A percentile compares a stretch with the other conserved stretches of the same genome.
phyloP scores from a whole-genome alignment of 1,140 invertebrate species.

The Bombus cullumanus region DNA sequence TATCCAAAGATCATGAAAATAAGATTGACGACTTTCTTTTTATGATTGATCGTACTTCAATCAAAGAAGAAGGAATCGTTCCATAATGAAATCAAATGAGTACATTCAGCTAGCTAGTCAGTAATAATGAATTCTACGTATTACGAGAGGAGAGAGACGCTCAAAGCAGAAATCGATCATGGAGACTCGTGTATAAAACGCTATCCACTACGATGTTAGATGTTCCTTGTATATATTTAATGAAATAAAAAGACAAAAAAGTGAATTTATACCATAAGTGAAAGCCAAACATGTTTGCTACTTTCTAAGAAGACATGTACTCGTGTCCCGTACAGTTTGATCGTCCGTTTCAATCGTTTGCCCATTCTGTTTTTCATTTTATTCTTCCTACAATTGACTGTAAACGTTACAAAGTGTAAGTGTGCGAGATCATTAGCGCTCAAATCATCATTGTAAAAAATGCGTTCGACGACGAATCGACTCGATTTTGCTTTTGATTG shows the following conservation, averaged over 20 bases:
- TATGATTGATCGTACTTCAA: conserved; percentile 58
- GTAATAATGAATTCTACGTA: conserved; percentile 66
- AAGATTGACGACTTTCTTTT: background rate
- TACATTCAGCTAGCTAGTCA: conserved; percentile 57
- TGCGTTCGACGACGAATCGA: conserved; percentile 24
- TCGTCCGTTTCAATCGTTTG: conserved; percentile 36
- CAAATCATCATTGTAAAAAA: conserved; percentile 10
- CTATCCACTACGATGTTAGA: conserved; percentile 78
- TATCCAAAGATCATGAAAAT: background rate
- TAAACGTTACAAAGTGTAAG: conserved; percentile 31
- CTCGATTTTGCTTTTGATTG: background rate
- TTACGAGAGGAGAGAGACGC: conserved; percentile 59
- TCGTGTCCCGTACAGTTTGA: conserved; percentile 65
- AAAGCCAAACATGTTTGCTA: conserved; percentile 71
- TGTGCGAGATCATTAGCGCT: conserved; percentile 15
- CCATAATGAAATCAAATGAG: conserved; percentile 45
- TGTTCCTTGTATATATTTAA: conserved; percentile 79
- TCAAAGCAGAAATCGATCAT: conserved; percentile 70
- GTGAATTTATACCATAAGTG: conserved; percentile 72
- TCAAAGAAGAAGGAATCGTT: conserved; percentile 62
- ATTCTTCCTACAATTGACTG: conserved; percentile 13
- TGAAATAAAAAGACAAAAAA: conserved; percentile 33
- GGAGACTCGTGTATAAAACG: conserved; percentile 74
- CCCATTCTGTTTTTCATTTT: conserved; percentile 14
- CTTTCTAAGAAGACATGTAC: conserved; percentile 62